Evolutionary conservation across 2,888 invertebrate genomes (phyloP).

Genomic region (Allacma fusca): DNA sequence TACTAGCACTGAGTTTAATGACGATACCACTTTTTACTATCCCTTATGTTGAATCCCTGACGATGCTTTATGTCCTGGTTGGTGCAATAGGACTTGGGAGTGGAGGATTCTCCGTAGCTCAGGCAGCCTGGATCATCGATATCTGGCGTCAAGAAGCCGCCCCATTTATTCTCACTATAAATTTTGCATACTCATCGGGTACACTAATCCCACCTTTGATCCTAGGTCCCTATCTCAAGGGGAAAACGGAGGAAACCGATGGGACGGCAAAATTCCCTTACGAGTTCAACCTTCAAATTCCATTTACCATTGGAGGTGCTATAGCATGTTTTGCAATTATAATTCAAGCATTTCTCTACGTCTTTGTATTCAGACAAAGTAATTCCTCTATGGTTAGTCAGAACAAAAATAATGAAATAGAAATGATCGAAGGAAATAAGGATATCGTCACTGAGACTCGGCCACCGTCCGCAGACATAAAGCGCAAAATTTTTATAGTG

Average conservation of each 20-base stretch:
- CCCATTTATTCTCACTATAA: slow-evolving; percentile 48
- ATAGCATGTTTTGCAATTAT: background rate
- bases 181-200: slow-evolving; percentile 48
- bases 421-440: background rate
- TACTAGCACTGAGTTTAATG: background rate
- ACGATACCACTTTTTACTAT: slow-evolving; percentile 23
- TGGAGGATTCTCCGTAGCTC: slow-evolving; percentile 49
- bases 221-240: slow-evolving; percentile 43
- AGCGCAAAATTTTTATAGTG: slow-evolving; percentile 24
- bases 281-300: background rate
- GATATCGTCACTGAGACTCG: background rate
- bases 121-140: slow-evolving; percentile 52
- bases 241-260: background rate
- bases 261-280: slow-evolving; percentile 7
- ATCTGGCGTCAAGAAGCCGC: slow-evolving; percentile 47
- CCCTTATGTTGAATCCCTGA: slow-evolving; percentile 35
- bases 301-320: background rate
- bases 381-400: too few relatives aligned
- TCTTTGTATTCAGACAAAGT: too few relatives aligned
- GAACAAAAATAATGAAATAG: too few relatives aligned
- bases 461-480: background rate
- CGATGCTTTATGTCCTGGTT: slow-evolving; percentile 34
- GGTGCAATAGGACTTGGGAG: slow-evolving; percentile 40
- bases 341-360: background rate
- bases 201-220: slow-evolving; percentile 44